A percentile compares a stretch with the other conserved stretches of the same genome.
These are phyloP conservation scores for Cerastoderma edule DNA, from an alignment of 2,888 invertebrate species.

Conservation along the genomic window DNA sequence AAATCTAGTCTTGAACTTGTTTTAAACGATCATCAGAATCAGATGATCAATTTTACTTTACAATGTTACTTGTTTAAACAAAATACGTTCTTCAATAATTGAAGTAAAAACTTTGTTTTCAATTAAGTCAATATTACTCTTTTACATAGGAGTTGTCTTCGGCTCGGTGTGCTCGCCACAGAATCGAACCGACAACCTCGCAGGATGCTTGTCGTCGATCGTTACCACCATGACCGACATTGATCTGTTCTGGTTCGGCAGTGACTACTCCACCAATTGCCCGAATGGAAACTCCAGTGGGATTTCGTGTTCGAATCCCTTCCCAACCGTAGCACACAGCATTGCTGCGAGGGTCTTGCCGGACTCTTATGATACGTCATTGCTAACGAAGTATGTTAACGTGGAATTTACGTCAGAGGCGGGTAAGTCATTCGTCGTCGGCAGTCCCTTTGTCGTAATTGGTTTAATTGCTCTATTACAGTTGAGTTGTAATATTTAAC, in stretches of 20 bases:
- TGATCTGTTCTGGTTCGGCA: conserved; percentile 46
- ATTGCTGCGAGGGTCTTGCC: conserved; percentile 35
- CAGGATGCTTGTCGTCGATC: conserved; percentile 31
- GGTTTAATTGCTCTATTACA: no score
- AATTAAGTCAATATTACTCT: background rate
- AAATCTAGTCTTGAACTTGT: no score
- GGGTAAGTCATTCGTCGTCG: conserved; percentile 19
- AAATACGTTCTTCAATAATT: no score
- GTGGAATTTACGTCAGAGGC: conserved; percentile 14
- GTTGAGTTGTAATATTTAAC: no score
- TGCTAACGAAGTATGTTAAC: conserved; percentile 11
- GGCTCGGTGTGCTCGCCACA: conserved; percentile 27
- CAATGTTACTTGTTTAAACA: no score
- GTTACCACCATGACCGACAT: conserved; percentile 10
- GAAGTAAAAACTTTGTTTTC: background rate
- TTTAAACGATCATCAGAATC: no score
- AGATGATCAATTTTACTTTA: no score
- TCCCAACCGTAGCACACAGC: conserved; percentile 9
- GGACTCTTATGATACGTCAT: background rate
- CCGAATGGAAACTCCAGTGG: conserved; percentile 10
- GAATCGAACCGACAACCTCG: conserved; percentile 28
- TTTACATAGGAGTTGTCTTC: conserved; percentile 9
- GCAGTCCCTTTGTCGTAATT: background rate
- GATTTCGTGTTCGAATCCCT: conserved; percentile 24
- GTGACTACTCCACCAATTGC: conserved; percentile 23